Conservation (phyloP, 2,888 invertebrate genomes). For the Melangyna quadrimaculata region DNA sequence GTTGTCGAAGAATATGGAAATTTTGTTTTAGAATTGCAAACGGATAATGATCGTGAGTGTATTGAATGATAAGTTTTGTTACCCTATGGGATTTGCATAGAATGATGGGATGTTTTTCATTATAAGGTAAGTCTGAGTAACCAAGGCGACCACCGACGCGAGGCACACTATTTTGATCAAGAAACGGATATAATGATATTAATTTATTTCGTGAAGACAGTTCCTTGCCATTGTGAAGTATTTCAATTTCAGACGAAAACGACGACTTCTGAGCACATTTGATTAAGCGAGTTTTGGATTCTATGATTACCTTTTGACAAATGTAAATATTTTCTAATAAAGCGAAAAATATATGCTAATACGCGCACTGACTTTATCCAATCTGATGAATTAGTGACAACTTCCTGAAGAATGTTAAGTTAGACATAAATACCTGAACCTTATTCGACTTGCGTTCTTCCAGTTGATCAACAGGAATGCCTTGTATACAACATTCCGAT, state of each 20-base stretch:
- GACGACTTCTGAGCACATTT: not conserved
- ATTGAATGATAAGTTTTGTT: not conserved
- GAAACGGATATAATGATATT: constrained; percentile 1
- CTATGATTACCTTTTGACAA: not conserved
- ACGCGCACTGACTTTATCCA: no score
- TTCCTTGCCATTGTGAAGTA: not conserved
- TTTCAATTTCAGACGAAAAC: not conserved
- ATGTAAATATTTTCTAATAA: not conserved
- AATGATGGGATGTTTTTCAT: not conserved
- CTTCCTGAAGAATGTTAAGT: not conserved
- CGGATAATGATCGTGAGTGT: not conserved
- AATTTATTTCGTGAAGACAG: not conserved
- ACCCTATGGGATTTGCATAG: not conserved
- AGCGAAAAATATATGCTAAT: not conserved
- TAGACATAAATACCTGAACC: not conserved
- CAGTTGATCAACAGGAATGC: not conserved
- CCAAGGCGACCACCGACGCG: not conserved
- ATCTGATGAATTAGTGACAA: not conserved
- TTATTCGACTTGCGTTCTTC: not conserved
- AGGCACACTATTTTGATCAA: constrained; percentile 1
- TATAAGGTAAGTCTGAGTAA: constrained; percentile 11
- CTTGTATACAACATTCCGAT: not conserved
- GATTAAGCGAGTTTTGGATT: not conserved
- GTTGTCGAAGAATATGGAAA: not conserved
- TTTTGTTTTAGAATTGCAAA: not conserved